Base-by-base conservation (phyloP, 2,888 invertebrate species). In the Thecophora atra region DNA sequence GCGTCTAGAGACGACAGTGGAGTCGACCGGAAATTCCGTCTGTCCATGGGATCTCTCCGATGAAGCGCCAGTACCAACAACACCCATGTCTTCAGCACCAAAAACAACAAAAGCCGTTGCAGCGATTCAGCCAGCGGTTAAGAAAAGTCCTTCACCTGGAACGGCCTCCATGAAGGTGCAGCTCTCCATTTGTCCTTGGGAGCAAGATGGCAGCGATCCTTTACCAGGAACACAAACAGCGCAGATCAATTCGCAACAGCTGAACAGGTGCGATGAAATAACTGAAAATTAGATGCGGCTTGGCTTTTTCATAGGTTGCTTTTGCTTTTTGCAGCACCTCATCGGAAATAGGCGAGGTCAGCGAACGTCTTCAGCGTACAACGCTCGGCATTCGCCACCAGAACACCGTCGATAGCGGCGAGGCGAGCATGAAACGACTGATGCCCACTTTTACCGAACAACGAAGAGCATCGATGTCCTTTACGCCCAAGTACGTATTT, bases 321-420 rank as follows among this genome's bases (percentile, higher is more conserved):
- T 37, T 11, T 8, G 21, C 15, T 26, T 56, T 21, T 21, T 5
- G 2, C 52, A 85, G 85, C 76, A 83, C 82, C 44, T 81, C 82
- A 15, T 93, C 93, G 24, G 94, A 94, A 83, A 89, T 92, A 75
- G 92, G 92, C 82, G 90, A 89, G 82, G 89, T 89, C 62, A 87
- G 88, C 28, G 90, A 89, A 75, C 88, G 91, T 77, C 87, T 92
- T 78, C 89, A 90, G 78, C 89, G 91, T 74, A 90, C 91, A 52
- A 90, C 91, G 54, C 88, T 89, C 80, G 88, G 88, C 37, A 87
- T 93, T 75, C 90, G 92, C 79, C 91, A 92, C 82, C 92, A 91
- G 85, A 90, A 90, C 84, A 92, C 91, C 58, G 87, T 92, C 63
- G 92, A 92, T 81, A 90, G 90, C 60, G 90, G 90, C 1, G 86